Percentiles rank a stretch among this genome's conserved stretches.
Conservation (phyloP, 2,888 invertebrate species). For the Acrobasis consociella region DNA sequence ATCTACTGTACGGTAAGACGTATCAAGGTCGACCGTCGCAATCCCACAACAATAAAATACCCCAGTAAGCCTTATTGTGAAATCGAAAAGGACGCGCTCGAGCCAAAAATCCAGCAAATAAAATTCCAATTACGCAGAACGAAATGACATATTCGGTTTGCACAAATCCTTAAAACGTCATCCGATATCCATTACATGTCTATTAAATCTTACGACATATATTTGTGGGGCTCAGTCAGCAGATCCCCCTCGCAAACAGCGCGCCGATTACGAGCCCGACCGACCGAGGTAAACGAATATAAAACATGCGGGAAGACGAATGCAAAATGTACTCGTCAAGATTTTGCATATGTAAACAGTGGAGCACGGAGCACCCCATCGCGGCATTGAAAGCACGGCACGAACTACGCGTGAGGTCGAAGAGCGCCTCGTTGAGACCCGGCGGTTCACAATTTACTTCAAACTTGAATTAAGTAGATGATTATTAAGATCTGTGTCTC, state of each 20-base stretch:
- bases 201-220: slow-evolving; percentile 83
- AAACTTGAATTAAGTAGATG: no score
- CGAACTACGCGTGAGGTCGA: neutral
- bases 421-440: neutral
- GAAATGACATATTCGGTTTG: slow-evolving; percentile 82
- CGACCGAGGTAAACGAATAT: slow-evolving; percentile 82
- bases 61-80: slow-evolving; percentile 28
- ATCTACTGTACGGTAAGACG: neutral
- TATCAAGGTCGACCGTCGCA: slow-evolving; percentile 20
- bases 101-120: slow-evolving; percentile 79
- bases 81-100: slow-evolving; percentile 58
- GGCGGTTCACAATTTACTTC: neutral
- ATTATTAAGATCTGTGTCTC: no score
- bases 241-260: slow-evolving; percentile 79
- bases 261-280: slow-evolving; percentile 78
- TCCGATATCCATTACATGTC: slow-evolving; percentile 83
- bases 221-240: slow-evolving; percentile 80
- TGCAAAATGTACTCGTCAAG: slow-evolving; percentile 78
- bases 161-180: slow-evolving; percentile 83
- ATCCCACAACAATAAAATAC: slow-evolving; percentile 26
- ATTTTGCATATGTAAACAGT: slow-evolving; percentile 81
- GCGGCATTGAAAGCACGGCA: slow-evolving; percentile 29
- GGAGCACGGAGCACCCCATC: slow-evolving; percentile 64
- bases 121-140: slow-evolving; percentile 77
- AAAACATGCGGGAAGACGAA: slow-evolving; percentile 81